These are phyloP conservation scores for Volucella inflata DNA, from an alignment of 2,888 invertebrate genomes.

Conservation along the genomic window DNA sequence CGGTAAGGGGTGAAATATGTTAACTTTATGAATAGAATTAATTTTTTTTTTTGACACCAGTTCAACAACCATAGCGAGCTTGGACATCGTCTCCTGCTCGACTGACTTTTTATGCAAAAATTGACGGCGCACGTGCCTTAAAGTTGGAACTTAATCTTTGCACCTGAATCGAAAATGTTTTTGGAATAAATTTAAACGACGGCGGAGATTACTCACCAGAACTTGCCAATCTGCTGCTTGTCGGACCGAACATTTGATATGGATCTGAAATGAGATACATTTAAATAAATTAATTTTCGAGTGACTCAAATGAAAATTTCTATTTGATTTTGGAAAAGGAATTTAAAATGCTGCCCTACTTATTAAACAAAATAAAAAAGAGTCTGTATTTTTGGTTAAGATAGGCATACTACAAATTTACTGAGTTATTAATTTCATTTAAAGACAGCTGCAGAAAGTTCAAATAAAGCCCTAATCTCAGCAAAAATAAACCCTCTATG, in stretches of 20 bases:
- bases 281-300: too few species aligned
- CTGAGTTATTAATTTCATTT: too few species aligned
- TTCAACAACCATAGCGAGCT: constrained; percentile 26
- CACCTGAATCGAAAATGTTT: constrained; percentile 81
- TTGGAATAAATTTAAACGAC: not conserved
- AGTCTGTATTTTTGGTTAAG: too few species aligned
- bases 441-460: too few species aligned
- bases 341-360: too few species aligned
- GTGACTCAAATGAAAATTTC: constrained; percentile 37
- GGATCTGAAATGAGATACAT: constrained; percentile 90
- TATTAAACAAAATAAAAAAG: too few species aligned
- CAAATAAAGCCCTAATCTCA: too few species aligned
- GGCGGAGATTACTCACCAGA: constrained; percentile 88
- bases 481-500: too few species aligned
- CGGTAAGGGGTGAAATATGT: constrained; percentile 38
- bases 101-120: constrained; percentile 63
- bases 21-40: constrained; percentile 33
- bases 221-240: constrained; percentile 97
- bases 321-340: not conserved
- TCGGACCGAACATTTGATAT: constrained; percentile 98
- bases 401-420: too few species aligned
- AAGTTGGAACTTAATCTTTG: constrained; percentile 79
- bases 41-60: constrained; percentile 25
- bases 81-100: constrained; percentile 37
- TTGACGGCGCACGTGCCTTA: constrained; percentile 67